Evolutionary conservation across 2,797 vertebrate genomes (phyloP).

Genomic region (Clarias fuscus): DNA sequence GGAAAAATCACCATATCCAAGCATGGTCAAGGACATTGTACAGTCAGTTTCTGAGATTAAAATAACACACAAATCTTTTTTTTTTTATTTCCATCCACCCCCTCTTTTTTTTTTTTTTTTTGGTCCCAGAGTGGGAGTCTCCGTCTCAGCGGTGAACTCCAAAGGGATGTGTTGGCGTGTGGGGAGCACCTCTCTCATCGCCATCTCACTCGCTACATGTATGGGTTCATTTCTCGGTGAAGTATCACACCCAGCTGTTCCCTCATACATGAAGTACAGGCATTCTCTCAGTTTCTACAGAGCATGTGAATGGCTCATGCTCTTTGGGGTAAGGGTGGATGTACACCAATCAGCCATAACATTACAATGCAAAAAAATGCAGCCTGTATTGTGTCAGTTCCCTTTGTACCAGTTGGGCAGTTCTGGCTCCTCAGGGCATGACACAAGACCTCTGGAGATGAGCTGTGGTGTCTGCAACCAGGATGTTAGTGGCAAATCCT

Average conservation of each 20-base stretch:
- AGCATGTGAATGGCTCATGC: too few species aligned
- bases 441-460: too few species aligned
- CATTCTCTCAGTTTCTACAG: conserved; percentile 39
- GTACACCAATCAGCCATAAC: too few species aligned
- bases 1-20: conserved; percentile 4
- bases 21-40: conserved; percentile 5
- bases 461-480: too few species aligned
- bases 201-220: conserved; percentile 62
- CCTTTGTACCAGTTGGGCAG: too few species aligned
- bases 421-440: too few species aligned
- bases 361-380: too few species aligned
- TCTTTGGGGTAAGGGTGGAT: too few species aligned
- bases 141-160: conserved; percentile 37
- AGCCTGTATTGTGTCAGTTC: too few species aligned
- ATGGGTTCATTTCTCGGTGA: conserved; percentile 65
- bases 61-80: conserved; percentile 9
- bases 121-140: neutral
- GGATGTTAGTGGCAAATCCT: too few species aligned
- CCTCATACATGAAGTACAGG: conserved; percentile 45
- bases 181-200: conserved; percentile 59
- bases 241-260: conserved; percentile 69
- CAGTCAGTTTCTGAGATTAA: neutral
- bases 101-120: neutral
- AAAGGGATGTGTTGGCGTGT: conserved; percentile 39
- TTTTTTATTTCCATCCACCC: conserved; percentile 28